Evolutionary conservation across 92 coral and sea anemone species (phyloP), one percentile per base, ranked within the genome.

Genomic region (Parazoanthus atlanticus): DNA sequence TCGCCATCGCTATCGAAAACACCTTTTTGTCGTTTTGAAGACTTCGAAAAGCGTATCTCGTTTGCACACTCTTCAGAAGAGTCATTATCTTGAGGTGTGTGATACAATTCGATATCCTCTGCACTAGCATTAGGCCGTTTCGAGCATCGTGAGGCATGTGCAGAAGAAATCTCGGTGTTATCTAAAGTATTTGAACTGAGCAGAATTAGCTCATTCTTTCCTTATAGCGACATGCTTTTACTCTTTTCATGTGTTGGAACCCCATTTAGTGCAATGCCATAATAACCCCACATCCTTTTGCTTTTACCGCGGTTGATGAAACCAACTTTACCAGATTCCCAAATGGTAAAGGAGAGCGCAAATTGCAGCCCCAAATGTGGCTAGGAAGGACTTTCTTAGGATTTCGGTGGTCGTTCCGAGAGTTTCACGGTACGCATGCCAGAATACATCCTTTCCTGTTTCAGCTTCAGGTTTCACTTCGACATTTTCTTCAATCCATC

Each of bases 401-500:
- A 0, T 65, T 5, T 65, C 71, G 71, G 71, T 65, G 71, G 71
- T 65, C 71, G 71, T 65, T 65, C 71, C 10, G 0, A 65, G 8
- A 65, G 71, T 65, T 65, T 65, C 8, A 10, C 71, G 71, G 71
- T 65, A 65, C 10, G 71, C 71, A 3, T 65, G 71, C 71, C 71
- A 65, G 71, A 65, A 65, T 3, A 65, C 71, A 65, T 65, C 71
- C 71, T 65, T 65, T 5, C 13, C 13, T 65, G 71, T 65, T 65
- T 65, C n/a, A n/a, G n/a, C n/a, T n/a, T n/a, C n/a, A n/a, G 71
- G 71, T 65, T 65, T 5, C 3, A 65, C 71, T 65, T 65, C 71
- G 71, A 65, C 71, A 65, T 65, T 65, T 65, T 65, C 71, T 65
- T 65, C 71, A 65, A 65, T 65, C 71, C 71, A 65, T 65, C 71